A percentile compares a stretch with the other conserved stretches of the same genome.
Conservation (phyloP, 2,797 vertebrate species). For the Rhinoraja longicauda region DNA sequence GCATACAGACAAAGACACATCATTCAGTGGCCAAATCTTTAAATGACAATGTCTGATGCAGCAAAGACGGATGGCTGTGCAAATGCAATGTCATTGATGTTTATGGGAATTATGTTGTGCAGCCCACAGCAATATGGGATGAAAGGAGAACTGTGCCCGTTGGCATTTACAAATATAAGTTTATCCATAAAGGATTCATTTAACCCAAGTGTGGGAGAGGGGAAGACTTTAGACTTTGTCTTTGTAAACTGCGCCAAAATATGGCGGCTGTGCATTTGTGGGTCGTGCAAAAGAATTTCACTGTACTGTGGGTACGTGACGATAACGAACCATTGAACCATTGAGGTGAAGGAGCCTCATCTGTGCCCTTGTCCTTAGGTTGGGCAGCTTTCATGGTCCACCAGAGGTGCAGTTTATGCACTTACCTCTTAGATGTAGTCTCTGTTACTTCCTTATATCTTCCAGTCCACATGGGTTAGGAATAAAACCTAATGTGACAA, state of each 20-base stretch:
- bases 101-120: background rate
- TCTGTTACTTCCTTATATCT: background rate
- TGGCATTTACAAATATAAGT: background rate
- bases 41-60: slow-evolving; percentile 4
- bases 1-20: background rate
- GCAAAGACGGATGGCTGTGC: slow-evolving; percentile 4
- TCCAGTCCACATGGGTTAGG: background rate
- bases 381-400: background rate
- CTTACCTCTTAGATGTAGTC: background rate
- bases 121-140: background rate
- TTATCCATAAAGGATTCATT: background rate
- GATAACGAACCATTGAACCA: too few species aligned
- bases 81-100: slow-evolving; percentile 28
- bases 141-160: background rate
- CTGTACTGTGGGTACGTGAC: too few species aligned
- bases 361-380: too few species aligned
- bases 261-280: too few species aligned
- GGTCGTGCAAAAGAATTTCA: too few species aligned
- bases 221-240: too few species aligned
- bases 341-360: too few species aligned
- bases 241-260: too few species aligned
- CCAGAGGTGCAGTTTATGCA: background rate
- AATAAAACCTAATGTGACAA: background rate
- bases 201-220: background rate
- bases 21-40: slow-evolving; percentile 17